Evolutionary conservation across 2,113 vertebrate genomes (phyloP).

Genomic region (Myanophis thanlyinensis): DNA sequence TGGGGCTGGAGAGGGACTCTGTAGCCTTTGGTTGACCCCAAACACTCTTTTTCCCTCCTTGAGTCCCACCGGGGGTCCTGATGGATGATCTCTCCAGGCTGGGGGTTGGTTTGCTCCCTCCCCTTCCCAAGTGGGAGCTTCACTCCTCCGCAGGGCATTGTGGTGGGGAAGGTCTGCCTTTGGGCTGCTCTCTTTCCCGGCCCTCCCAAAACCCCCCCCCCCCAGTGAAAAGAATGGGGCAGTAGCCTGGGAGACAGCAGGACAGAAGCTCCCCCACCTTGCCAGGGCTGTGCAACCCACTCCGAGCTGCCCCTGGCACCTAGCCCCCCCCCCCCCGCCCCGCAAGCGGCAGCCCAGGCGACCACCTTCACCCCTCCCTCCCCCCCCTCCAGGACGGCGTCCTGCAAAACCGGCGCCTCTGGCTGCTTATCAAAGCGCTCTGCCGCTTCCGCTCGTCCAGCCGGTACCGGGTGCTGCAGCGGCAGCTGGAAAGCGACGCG

Average conservation of each 20-base stretch:
- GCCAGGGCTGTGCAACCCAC: not conserved
- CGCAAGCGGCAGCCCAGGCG: no score
- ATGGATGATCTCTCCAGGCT: not conserved
- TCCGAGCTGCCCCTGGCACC: not conserved
- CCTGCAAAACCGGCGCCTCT: conserved; percentile 66
- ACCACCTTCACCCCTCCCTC: not conserved
- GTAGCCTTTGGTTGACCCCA: not conserved
- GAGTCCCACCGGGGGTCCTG: not conserved
- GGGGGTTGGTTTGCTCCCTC: not conserved
- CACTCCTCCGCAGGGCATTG: not conserved
- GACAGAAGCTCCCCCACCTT: not conserved
- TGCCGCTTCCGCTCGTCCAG: conserved; percentile 59
- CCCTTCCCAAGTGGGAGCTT: not conserved
- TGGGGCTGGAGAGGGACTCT: not conserved
- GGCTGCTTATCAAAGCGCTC: conserved; percentile 62
- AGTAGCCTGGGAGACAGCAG: accelerated
- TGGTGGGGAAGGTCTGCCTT: not conserved
- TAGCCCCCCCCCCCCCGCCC: not conserved
- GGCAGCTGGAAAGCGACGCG: conserved; percentile 48
- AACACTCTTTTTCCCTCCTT: not conserved
- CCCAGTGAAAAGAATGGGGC: not conserved
- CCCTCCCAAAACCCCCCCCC: not conserved
- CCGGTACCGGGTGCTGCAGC: conserved; percentile 59
- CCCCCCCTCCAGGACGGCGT: conserved; percentile 50
- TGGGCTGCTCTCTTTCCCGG: not conserved